These are phyloP conservation scores for Melanotus villosus DNA, from an alignment of 2,888 invertebrate genomes.

Conservation along the genomic window DNA sequence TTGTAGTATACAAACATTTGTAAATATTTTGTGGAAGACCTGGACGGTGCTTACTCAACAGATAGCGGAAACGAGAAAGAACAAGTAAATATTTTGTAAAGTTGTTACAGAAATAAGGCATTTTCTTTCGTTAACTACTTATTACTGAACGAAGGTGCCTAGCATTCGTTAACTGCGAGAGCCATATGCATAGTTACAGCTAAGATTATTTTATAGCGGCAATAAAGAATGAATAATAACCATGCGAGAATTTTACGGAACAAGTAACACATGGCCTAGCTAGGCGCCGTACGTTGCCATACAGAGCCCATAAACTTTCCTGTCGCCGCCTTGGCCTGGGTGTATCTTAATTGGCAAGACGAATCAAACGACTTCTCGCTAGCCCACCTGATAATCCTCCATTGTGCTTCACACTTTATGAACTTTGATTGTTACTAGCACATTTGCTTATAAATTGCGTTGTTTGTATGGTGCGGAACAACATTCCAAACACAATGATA, in stretches of 20 bases:
- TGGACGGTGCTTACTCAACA: too few species aligned
- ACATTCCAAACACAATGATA: neutral
- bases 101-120: too few species aligned
- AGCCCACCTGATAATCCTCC: conserved; percentile 58
- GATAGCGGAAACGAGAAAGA: too few species aligned
- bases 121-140: too few species aligned
- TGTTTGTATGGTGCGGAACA: neutral
- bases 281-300: conserved; percentile 48
- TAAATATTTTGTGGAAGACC: too few species aligned
- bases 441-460: conserved; percentile 28
- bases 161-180: too few species aligned
- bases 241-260: conserved; percentile 47
- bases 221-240: conserved; percentile 57
- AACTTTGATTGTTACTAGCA: conserved; percentile 26
- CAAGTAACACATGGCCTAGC: conserved; percentile 43
- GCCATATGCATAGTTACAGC: conserved; percentile 25
- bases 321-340: conserved; percentile 57
- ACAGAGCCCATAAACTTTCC: conserved; percentile 56
- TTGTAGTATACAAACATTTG: too few species aligned
- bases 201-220: conserved; percentile 52
- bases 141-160: too few species aligned
- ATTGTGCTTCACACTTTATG: conserved; percentile 54
- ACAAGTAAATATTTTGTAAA: neutral
- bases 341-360: conserved; percentile 62
- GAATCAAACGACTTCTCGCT: conserved; percentile 56